Evolutionary conservation across 2,113 vertebrate genomes (phyloP).

Genomic region (Calyptommatus sinebrachiatus): DNA sequence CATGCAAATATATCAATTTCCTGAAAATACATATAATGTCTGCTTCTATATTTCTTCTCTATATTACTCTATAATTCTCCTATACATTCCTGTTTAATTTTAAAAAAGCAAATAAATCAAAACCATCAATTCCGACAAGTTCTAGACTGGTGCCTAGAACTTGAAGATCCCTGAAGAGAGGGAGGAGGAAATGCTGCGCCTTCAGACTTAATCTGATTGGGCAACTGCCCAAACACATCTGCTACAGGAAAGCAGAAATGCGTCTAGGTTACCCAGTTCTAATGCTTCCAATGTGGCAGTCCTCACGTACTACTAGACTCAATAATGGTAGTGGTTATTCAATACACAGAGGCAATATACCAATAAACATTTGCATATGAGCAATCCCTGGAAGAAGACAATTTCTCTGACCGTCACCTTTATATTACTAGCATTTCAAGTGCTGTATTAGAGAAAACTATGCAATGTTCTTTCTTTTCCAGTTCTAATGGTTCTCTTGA

Average conservation of each 20-base stretch:
- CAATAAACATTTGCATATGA: neutral
- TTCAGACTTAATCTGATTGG: neutral
- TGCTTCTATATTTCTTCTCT: constrained; percentile 58
- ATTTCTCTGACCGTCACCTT: neutral
- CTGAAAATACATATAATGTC: constrained; percentile 52
- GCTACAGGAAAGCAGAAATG: neutral
- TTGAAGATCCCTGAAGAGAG: neutral
- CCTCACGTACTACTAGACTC: no score
- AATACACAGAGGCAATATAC: neutral
- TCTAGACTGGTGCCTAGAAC: neutral
- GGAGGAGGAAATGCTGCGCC: neutral
- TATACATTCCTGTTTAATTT: constrained; percentile 55
- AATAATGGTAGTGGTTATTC: neutral
- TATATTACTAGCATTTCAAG: neutral
- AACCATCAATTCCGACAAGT: constrained; percentile 13
- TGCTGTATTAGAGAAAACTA: neutral
- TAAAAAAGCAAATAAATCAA: constrained; percentile 12
- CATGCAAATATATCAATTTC: constrained; percentile 69
- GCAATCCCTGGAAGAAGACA: neutral
- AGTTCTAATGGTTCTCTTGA: neutral
- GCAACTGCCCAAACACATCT: neutral
- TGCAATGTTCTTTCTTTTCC: neutral
- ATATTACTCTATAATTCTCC: constrained; percentile 61
- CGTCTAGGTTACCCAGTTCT: no score
- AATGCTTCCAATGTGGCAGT: no score